Percentiles rank a stretch among this genome's conserved stretches.
Conservation (phyloP, 2,113 vertebrate genomes). For the Myocastor coypus region DNA sequence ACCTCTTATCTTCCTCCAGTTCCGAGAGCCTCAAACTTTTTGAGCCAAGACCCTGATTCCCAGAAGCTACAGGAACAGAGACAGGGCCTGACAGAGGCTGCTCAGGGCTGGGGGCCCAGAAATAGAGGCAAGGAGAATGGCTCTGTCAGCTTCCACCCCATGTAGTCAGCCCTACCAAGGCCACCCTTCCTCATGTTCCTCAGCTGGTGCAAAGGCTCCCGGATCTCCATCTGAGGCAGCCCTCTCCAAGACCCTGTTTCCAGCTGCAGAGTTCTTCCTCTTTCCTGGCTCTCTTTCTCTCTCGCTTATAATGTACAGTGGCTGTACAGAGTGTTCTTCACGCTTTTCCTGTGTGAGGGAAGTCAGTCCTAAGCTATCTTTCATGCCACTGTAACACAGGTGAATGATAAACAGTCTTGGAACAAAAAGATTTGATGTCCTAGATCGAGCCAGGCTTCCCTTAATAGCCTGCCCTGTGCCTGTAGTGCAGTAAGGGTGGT, state of each 20-base stretch:
- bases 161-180: background rate
- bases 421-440: background rate
- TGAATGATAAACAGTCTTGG: background rate
- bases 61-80: background rate
- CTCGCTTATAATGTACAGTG: background rate
- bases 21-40: background rate
- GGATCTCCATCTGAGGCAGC: background rate
- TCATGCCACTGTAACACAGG: background rate
- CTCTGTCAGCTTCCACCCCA: background rate
- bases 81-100: background rate
- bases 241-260: background rate
- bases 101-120: background rate
- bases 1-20: background rate
- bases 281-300: background rate
- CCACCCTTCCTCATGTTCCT: background rate
- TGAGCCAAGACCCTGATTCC: background rate
- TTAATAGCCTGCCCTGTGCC: background rate
- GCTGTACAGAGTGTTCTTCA: background rate
- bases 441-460: background rate
- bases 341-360: background rate
- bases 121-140: background rate
- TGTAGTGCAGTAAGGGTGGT: background rate
- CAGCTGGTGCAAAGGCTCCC: background rate
- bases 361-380: background rate
- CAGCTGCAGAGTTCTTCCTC: background rate